Evolutionary conservation across 2,797 vertebrate genomes (phyloP).

Genomic region (Rhyacichthys aspro): DNA sequence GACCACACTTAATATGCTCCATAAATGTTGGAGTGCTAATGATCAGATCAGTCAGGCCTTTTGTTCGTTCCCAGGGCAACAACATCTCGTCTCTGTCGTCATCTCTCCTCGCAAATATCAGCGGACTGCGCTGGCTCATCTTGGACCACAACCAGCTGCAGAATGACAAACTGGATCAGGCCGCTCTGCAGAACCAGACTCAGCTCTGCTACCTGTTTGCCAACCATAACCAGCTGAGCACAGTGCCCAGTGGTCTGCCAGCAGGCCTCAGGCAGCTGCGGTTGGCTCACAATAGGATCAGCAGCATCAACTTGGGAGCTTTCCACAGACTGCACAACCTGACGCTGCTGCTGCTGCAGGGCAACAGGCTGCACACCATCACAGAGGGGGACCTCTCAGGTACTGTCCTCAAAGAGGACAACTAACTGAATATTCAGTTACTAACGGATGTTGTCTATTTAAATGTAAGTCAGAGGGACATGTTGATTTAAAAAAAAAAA

Average conservation of each 20-base stretch:
- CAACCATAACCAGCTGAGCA: slow-evolving; percentile 76
- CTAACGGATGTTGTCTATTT: too few relatives aligned
- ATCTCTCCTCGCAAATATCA: slow-evolving; percentile 63
- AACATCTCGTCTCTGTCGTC: slow-evolving; percentile 69
- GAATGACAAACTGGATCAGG: slow-evolving; percentile 55
- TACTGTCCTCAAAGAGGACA: slow-evolving; percentile 20
- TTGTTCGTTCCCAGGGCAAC: slow-evolving; percentile 68
- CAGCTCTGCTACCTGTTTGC: slow-evolving; percentile 76
- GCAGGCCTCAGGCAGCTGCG: slow-evolving; percentile 77
- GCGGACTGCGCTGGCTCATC: slow-evolving; percentile 78
- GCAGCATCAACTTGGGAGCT: slow-evolving; percentile 58
- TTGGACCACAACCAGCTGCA: slow-evolving; percentile 79
- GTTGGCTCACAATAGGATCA: slow-evolving; percentile 79
- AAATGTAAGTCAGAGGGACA: too few relatives aligned
- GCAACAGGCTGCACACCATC: slow-evolving; percentile 76
- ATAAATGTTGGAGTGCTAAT: background rate
- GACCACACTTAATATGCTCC: slow-evolving; percentile 1
- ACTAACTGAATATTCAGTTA: too few relatives aligned
- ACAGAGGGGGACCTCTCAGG: slow-evolving; percentile 71
- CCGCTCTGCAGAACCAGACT: slow-evolving; percentile 66
- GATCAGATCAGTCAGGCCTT: background rate
- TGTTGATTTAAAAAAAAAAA: too few relatives aligned
- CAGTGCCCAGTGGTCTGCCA: slow-evolving; percentile 72
- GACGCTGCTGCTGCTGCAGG: slow-evolving; percentile 80
- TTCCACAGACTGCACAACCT: slow-evolving; percentile 74